A percentile compares a stretch with the other conserved stretches of the same genome.
Conservation (phyloP, 1,140 invertebrate genomes). For the Yoshiicerus persimilis region DNA sequence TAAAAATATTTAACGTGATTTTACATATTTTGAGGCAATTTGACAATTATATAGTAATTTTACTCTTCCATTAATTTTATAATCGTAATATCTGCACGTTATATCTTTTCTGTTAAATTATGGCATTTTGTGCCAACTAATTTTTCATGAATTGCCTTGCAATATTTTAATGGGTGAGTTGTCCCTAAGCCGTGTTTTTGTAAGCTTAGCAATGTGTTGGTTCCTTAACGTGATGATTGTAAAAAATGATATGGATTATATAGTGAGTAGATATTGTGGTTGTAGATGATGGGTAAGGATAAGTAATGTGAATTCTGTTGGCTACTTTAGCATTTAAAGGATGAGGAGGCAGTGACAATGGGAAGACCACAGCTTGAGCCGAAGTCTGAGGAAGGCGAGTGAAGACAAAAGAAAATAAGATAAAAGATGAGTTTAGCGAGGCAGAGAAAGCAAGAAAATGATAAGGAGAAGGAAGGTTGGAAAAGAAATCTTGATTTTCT, state of each 20-base stretch:
- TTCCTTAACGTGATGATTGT: too few relatives aligned
- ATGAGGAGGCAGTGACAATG: not conserved
- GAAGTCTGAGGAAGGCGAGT: not conserved
- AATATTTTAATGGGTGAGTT: too few relatives aligned
- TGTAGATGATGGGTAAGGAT: not conserved
- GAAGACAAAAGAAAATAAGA: not conserved
- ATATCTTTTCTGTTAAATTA: too few relatives aligned
- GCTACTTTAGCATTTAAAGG: not conserved
- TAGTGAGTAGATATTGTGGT: not conserved
- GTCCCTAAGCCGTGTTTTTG: too few relatives aligned
- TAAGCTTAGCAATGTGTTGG: too few relatives aligned
- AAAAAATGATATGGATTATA: not conserved
- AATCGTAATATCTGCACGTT: too few relatives aligned
- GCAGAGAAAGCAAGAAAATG: not conserved
- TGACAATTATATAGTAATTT: too few relatives aligned
- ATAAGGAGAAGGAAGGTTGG: not conserved
- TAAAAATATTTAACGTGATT: too few relatives aligned
- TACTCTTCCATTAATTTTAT: too few relatives aligned
- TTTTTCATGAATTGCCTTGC: too few relatives aligned
- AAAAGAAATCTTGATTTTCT: not conserved
- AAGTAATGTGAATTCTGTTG: not conserved
- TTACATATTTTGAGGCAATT: too few relatives aligned
- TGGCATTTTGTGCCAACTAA: too few relatives aligned
- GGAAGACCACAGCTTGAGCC: not conserved
- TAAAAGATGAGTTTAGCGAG: not conserved